Base-by-base conservation (phyloP, 2,113 vertebrate species). In the Notarius quadriscutis region DNA sequence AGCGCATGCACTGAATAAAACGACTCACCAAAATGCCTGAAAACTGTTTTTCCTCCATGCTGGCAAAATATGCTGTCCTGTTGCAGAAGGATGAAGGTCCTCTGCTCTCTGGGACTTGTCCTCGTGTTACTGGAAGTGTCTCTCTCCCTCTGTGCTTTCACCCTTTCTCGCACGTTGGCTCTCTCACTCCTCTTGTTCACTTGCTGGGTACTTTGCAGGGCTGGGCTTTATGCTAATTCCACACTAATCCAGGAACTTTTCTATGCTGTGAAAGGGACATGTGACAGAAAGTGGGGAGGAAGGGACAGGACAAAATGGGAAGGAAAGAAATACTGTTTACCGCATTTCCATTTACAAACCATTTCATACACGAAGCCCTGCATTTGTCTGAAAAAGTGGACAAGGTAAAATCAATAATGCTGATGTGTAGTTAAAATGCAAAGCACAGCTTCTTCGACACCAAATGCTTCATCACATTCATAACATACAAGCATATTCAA, bases 181-280 rank as follows among this genome's bases (percentile, higher is more conserved):
- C 92, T 84, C 85, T 86, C 81, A 80, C 75, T 90, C 89, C 87
- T 90, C 91, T 90, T 89, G 89, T 90, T 93, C 90, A 89, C 91
- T 89, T 88, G 91, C 88, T 91, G 86, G 92, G 90, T 91, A 84
- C 90, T 91, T 90, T 87, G 92, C 89, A 90, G 89, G n/a, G 90
- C 91, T 92, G 88, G 91, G 92, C 93, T 95, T 95, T 95, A 94
- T 95, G 94, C 90, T 93, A 94, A 93, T 94, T 94, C 94, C 94
- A 91, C 91, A 91, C 92, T 95, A 95, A 95, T 95, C 95, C 95
- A 94, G 94, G 93, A 95, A 95, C 94, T 94, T 95, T 95, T 95
- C 95, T 94, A 95, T 93, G 93, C 94, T 95, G 94, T 94, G 94
- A 95, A 95, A 94, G 81, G 94, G 91, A 93, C 95, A 96, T 94